A percentile compares a stretch with the other conserved stretches of the same genome.
These are phyloP conservation scores for Mythimna pallens DNA, from an alignment of 2,888 invertebrate species.

Conservation along the genomic window DNA sequence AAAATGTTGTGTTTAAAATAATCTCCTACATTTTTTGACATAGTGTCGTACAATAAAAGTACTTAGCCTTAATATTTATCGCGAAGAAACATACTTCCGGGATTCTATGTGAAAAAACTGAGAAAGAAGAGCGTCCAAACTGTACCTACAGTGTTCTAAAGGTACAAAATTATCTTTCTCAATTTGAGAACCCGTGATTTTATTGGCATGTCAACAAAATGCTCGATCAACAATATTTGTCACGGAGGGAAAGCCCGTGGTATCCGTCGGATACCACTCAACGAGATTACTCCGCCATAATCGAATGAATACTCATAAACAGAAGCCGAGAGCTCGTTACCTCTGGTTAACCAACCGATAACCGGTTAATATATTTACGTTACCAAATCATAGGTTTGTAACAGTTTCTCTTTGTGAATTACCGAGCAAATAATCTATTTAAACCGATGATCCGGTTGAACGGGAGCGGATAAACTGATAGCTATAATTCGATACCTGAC, in stretches of 20 bases:
- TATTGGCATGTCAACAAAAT: constrained; percentile 11
- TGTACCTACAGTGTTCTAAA: no score
- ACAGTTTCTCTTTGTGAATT: constrained; percentile 64
- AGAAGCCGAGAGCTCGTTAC: constrained; percentile 25
- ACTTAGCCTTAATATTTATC: no score
- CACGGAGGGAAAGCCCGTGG: constrained; percentile 4
- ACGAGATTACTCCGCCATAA: constrained; percentile 51
- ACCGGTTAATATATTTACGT: constrained; percentile 39
- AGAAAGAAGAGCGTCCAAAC: no score
- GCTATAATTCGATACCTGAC: constrained; percentile 59
- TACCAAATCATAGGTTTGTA: constrained; percentile 50
- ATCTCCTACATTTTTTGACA: no score
- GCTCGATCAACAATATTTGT: constrained; percentile 28
- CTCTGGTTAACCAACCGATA: constrained; percentile 34
- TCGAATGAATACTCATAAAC: constrained; percentile 46
- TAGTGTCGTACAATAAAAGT: no score
- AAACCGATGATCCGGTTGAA: constrained; percentile 54
- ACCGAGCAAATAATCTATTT: constrained; percentile 57
- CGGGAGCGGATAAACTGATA: constrained; percentile 45
- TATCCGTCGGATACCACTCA: constrained; percentile 29
- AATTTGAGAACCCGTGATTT: neutral
- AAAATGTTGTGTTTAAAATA: no score
- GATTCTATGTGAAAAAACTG: no score
- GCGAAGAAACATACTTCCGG: no score
- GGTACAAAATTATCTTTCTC: no score